These are phyloP conservation scores for Maniola jurtina DNA, from an alignment of 1,140 invertebrate genomes.

Conservation along the genomic window DNA sequence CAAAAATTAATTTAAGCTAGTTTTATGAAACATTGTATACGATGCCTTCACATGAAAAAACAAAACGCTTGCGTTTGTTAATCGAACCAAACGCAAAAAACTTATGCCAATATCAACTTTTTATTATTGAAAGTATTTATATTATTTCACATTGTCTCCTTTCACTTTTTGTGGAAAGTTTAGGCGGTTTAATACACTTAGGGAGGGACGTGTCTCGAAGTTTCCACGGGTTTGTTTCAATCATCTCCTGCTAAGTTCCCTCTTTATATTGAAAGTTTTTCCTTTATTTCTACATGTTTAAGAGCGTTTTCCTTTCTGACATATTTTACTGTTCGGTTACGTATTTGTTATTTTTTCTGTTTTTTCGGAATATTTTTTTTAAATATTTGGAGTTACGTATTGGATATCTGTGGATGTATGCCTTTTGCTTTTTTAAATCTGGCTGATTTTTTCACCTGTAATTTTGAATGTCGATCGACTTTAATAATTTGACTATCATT, in stretches of 20 bases:
- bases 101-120: constrained; percentile 66
- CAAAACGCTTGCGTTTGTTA: not conserved
- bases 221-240: constrained; percentile 60
- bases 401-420: no score
- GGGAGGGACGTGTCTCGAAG: constrained; percentile 55
- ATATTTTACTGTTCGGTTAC: not conserved
- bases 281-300: constrained; percentile 47
- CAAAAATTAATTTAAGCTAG: no score
- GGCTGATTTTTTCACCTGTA: no score
- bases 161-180: constrained; percentile 63
- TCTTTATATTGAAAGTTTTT: constrained; percentile 51
- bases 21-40: no score
- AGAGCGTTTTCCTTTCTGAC: constrained; percentile 19
- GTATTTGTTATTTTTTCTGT: not conserved
- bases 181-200: constrained; percentile 73
- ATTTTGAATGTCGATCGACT: no score
- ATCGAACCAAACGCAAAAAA: constrained; percentile 39
- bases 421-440: no score
- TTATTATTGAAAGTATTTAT: constrained; percentile 77
- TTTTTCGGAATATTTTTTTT: not conserved
- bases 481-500: no score
- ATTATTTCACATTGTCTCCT: constrained; percentile 73
- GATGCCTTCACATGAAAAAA: not conserved
- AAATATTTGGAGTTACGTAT: not conserved
- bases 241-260: constrained; percentile 58